Evolutionary conservation across 2,888 invertebrate species (phyloP).

Genomic region (Volucella inanis): DNA sequence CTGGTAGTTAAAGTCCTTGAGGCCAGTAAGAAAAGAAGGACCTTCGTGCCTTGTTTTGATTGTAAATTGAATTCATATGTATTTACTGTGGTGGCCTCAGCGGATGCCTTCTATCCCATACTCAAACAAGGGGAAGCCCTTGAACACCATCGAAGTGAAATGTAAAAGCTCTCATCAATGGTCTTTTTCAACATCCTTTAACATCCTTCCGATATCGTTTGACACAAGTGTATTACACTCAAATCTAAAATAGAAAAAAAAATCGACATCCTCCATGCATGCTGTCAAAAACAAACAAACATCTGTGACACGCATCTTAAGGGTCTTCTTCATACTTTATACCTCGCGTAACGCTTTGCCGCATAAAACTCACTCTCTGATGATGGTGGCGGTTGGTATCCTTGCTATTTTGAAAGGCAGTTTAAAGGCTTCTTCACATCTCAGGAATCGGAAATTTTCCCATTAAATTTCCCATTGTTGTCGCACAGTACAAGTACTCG

Average conservation of each 20-base stretch:
- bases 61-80: slow-evolving; percentile 68
- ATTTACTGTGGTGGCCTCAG: background rate
- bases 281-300: slow-evolving; percentile 75
- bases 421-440: slow-evolving; percentile 63
- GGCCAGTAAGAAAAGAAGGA: slow-evolving; percentile 31
- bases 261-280: slow-evolving; percentile 38
- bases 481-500: background rate
- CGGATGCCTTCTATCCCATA: slow-evolving; percentile 8
- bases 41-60: slow-evolving; percentile 60
- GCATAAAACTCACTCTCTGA: slow-evolving; percentile 14
- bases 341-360: slow-evolving; percentile 24
- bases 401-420: slow-evolving; percentile 32
- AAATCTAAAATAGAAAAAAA: background rate
- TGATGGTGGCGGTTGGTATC: background rate
- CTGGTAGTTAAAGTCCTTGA: slow-evolving; percentile 29
- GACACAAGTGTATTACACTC: slow-evolving; percentile 53
- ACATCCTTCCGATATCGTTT: slow-evolving; percentile 51
- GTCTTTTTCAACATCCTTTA: slow-evolving; percentile 39
- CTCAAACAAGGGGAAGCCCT: slow-evolving; percentile 62
- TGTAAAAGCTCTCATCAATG: slow-evolving; percentile 56
- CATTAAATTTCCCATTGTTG: slow-evolving; percentile 73
- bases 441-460: slow-evolving; percentile 60
- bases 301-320: slow-evolving; percentile 69
- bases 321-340: slow-evolving; percentile 28
- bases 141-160: slow-evolving; percentile 49